Evolutionary conservation across 35 echinoderm and acorn worm genomes (phyloP), one percentile per base, ranked within the genome.

Genomic region (Apostichopus parvimensis): DNA sequence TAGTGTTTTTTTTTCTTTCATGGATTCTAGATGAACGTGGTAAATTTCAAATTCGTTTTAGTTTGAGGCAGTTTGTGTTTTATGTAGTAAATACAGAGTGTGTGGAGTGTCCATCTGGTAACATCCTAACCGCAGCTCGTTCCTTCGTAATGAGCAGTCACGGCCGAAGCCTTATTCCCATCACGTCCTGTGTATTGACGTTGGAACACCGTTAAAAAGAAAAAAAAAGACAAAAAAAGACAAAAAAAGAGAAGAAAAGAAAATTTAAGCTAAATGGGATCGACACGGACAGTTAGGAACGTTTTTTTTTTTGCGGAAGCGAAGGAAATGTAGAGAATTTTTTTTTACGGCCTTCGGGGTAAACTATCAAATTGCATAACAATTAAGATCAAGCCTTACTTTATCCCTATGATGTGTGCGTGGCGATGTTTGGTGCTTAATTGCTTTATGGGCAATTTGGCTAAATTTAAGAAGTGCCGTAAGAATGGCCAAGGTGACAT

Each of bases 361-460:
- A 6, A 60, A 84, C 81, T 84, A 84, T 84, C 81, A 84, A 84
- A 84, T 84, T 84, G 81, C 81, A 84, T 60, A 84, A 84, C 81
- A 84, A 84, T 84, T 17, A 84, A 84, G 56, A 84, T 20, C 13
- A 23, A 84, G 58, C 54, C 79, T 6, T 10, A 82, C 8, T 56
- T 54, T 23, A 18, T 84, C 7, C 24, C 54, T 59, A 22, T 57
- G 81, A 23, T 23, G 9, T 20, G 28, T 84, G 52, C 57, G 9
- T 84, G 55, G 55, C 81, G 20, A 23, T 60, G 81, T 25, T 20
- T 56, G 15, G 81, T 84, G 55, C 15, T 18, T 60, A 84, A 84
- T 84, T 84, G 81, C 54, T 84, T 84, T 58, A 84, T 84, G 81
- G 54, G 28, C 55, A 20, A 59, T 84, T 84, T 56, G 81, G 81